A percentile compares a stretch with the other conserved stretches of the same genome.
phyloP scores from a whole-genome alignment of 2,113 vertebrate species.

The Reinhardtius hippoglossoides region DNA sequence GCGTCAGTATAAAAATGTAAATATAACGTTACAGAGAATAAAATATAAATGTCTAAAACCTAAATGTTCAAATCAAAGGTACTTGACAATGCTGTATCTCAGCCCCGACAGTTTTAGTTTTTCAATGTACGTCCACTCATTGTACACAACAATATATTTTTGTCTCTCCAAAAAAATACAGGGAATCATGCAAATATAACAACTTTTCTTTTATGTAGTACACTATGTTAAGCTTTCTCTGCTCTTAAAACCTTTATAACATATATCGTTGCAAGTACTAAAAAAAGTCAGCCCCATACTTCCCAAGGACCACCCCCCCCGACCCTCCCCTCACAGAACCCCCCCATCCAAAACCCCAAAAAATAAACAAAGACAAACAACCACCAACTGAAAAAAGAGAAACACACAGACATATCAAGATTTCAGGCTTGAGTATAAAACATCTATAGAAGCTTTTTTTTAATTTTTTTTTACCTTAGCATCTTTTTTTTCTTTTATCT shows the following conservation, averaged over 20 bases:
- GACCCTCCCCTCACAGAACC: no score
- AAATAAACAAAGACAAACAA: slow-evolving; percentile 63
- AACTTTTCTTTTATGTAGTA: slow-evolving; percentile 78
- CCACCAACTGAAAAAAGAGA: slow-evolving; percentile 58
- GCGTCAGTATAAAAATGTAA: slow-evolving; percentile 46
- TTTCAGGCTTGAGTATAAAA: slow-evolving; percentile 82
- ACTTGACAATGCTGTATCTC: slow-evolving; percentile 67
- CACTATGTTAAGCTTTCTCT: slow-evolving; percentile 76
- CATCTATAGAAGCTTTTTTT: slow-evolving; percentile 72
- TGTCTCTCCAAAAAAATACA: slow-evolving; percentile 83
- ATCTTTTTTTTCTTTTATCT: slow-evolving; percentile 54
- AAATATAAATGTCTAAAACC: slow-evolving; percentile 43
- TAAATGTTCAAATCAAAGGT: slow-evolving; percentile 69
- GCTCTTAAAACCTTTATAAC: slow-evolving; percentile 76
- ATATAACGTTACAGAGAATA: slow-evolving; percentile 64
- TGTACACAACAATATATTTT: slow-evolving; percentile 84
- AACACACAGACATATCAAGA: slow-evolving; percentile 77
- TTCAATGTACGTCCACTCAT: slow-evolving; percentile 79
- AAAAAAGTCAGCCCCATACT: slow-evolving; percentile 45
- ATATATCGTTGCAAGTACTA: slow-evolving; percentile 68
- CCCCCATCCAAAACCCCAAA: slow-evolving; percentile 1
- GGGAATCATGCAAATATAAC: slow-evolving; percentile 87
- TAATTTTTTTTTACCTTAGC: slow-evolving; percentile 41
- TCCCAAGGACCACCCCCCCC: slow-evolving; percentile 11
- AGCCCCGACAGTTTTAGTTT: slow-evolving; percentile 76